Evolutionary conservation across 1,140 invertebrate species (phyloP), one percentile per base, ranked within the genome.

Genomic region (Himalopsyche phryganea): DNA sequence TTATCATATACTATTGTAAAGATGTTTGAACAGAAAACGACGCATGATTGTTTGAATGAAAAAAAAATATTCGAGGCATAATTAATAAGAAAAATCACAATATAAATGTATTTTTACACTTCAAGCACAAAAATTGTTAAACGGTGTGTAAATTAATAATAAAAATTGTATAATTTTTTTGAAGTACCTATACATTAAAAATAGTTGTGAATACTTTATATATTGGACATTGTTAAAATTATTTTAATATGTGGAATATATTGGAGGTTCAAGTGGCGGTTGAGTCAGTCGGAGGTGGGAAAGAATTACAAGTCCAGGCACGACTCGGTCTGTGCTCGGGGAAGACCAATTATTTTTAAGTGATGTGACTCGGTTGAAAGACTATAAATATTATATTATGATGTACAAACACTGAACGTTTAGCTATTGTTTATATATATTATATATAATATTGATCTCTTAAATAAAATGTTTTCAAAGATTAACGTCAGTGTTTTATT

Each of bases 311-410:
- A 5, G 5, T 17, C 6, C 13, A n/a, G n/a, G n/a, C n/a, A n/a
- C n/a, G n/a, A n/a, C n/a, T 40, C 11, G 11, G 38, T 11, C n/a
- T 40, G 38, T 48, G 46, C n/a, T 35, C 23, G 41, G 46, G 36
- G 40, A 45, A 46, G 51, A 54, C 51, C 51, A 54, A 54, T 54
- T 54, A 54, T 20, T 14, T 54, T 35, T 54, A 54, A 54, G 51
- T 14, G 23, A 28, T 5, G 23, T 28, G 9, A 28, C 23, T 28
- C 23, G 9, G 23, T 28, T 28, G 23, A 28, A 28, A 28, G 23
- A 35, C 42, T 52, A 28, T 41, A 32, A 42, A 28, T 28, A 28
- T 28, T 28, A 28, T 28, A 28, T 3, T 28, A 28, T 28, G 42
- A 45, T 19, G 42, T 17, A 19, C 42, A 15, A 19, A 45, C 15